Evolutionary conservation across 1,140 invertebrate species (phyloP), one percentile per base, ranked within the genome.

Genomic region (Microplitis mediator): DNA sequence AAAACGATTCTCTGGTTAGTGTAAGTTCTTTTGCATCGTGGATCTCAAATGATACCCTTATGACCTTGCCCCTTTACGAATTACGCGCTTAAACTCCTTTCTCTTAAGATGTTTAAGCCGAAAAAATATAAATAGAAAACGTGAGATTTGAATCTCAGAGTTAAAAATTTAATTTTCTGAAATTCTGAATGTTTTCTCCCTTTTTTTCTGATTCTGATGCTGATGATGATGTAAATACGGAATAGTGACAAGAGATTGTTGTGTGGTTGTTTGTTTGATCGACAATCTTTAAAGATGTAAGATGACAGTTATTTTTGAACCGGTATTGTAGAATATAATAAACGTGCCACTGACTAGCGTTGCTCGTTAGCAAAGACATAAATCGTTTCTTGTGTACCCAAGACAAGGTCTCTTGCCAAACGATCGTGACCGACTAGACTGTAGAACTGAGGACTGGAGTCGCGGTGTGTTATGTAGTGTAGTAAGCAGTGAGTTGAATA

Each of bases 311-410:
- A 45, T 56, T 66, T 72, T 66, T 62, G 35, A 64, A 45, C 39
- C 39, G 39, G 39, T 45, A 45, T 45, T 45, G 39, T 45, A 11
- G 13, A 8, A 6, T 36, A 54, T 39, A 60, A 66, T 45, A 72
- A 68, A 64, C 67, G 60, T 73, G 66, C 60, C 71, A 65, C 61
- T 70, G 62, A 54, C 70, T 58, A 56, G 62, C 74, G 64, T 71
- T 72, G 68, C 71, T 75, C 71, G 74, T 75, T 75, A 75, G 74
- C 58, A 73, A 71, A 72, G 68, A 73, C 71, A 75, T 75, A 75
- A 73, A 75, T 75, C 74, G 61, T 73, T 75, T 45, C 39, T 45
- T 56, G 36, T 62, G 62, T 36, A 63, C 69, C 71, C 62, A 35
- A 54, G 71, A 73, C 74, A 73, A 75, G 71, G 68, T 66, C 71